phyloP scores from a whole-genome alignment of 1,140 invertebrate genomes.

The Drosophila lacteicornis region DNA sequence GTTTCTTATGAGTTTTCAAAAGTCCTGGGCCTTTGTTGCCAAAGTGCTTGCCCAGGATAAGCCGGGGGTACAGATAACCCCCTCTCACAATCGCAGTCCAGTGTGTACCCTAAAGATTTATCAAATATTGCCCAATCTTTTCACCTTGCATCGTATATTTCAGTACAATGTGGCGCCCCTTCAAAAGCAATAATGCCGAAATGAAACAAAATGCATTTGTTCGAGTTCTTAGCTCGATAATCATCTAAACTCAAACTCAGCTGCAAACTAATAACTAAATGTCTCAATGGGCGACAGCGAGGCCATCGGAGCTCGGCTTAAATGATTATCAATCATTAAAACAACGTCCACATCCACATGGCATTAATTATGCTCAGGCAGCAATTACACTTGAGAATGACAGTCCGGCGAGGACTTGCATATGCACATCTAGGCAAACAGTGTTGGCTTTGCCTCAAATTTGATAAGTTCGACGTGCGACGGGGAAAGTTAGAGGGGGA shows the following conservation, averaged over 20 bases:
- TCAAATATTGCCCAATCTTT: slow-evolving; percentile 42
- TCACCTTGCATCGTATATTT: slow-evolving; percentile 24
- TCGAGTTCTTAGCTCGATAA: slow-evolving; percentile 6
- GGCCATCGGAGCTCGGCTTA: slow-evolving; percentile 11
- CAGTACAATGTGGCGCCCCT: slow-evolving; percentile 8
- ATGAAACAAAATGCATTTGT: slow-evolving; percentile 12
- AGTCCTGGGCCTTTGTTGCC: slow-evolving; percentile 11
- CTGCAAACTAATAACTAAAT: slow-evolving; percentile 6
- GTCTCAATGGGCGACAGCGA: not conserved
- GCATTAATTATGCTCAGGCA: slow-evolving; percentile 35
- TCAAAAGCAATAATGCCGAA: slow-evolving; percentile 35
- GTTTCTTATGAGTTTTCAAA: slow-evolving; percentile 15
- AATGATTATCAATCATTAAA: slow-evolving; percentile 39
- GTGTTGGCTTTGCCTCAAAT: slow-evolving; percentile 1
- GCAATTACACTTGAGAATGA: slow-evolving; percentile 38
- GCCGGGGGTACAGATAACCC: slow-evolving; percentile 7
- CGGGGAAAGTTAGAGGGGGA: slow-evolving; percentile 26
- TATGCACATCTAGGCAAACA: slow-evolving; percentile 26
- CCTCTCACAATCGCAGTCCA: not conserved
- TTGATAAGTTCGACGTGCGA: slow-evolving; percentile 7
- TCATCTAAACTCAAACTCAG: slow-evolving; percentile 13
- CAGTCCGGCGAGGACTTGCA: not conserved
- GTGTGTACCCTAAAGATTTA: slow-evolving; percentile 51
- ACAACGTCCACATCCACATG: slow-evolving; percentile 11
- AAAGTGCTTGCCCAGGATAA: slow-evolving; percentile 26